Conservation (phyloP, 2,113 vertebrate species). For the Leptobrachium leishanense region DNA sequence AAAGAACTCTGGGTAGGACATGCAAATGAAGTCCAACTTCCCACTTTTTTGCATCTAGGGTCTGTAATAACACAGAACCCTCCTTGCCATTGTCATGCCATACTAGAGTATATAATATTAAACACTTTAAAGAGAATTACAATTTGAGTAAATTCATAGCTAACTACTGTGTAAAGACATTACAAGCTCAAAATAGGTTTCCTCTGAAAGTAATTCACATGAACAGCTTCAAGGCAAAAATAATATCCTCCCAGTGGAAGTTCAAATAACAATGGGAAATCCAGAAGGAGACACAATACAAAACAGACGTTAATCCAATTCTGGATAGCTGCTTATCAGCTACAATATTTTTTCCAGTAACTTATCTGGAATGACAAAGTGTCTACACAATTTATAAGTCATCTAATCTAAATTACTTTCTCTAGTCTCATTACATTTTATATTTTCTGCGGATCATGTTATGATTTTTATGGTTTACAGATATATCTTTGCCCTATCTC, state of each 20-base stretch:
- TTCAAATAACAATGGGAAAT: neutral
- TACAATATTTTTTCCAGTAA: constrained; percentile 21
- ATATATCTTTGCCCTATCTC: neutral
- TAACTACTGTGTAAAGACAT: too few relatives aligned
- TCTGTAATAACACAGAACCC: too few relatives aligned
- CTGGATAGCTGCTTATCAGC: constrained; percentile 22
- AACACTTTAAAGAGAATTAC: too few relatives aligned
- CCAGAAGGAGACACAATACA: constrained; percentile 1
- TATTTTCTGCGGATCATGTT: constrained; percentile 2
- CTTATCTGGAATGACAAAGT: constrained; percentile 25
- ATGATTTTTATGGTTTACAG: constrained; percentile 7
- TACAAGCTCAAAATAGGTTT: too few relatives aligned
- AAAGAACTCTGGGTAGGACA: too few relatives aligned
- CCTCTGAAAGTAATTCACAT: neutral
- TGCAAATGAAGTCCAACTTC: too few relatives aligned
- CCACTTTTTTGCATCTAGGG: too few relatives aligned
- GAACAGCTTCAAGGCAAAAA: neutral
- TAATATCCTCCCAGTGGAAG: neutral
- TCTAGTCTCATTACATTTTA: constrained; percentile 18
- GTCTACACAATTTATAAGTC: constrained; percentile 25
- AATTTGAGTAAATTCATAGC: too few relatives aligned
- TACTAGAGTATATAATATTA: too few relatives aligned
- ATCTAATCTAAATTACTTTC: constrained; percentile 33
- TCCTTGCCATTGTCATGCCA: too few relatives aligned
- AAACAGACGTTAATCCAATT: constrained; percentile 17